Base-by-base conservation (phyloP, 1,140 invertebrate genomes). In the Chironomus striatipennis region DNA sequence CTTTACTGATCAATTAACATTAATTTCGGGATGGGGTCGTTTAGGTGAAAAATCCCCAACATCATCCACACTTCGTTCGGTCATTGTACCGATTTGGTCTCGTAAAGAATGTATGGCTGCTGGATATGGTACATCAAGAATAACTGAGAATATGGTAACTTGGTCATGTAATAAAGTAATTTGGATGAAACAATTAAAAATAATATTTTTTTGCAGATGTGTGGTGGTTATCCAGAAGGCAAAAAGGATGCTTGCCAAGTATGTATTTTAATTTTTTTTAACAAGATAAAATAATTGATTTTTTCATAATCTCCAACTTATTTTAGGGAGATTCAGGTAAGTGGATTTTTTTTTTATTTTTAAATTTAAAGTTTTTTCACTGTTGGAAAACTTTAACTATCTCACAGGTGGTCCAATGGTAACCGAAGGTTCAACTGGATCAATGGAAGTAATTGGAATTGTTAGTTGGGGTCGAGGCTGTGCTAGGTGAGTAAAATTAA, bases 401-500 rank as follows among this genome's bases (percentile, higher is more conserved):
- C n/a, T 10, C 7, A 8, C 0, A 20, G 86, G 86, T 73, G 87
- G 87, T 7, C 85, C 87, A n/a, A 78, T 87, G 34, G 79, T 84
- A 73, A 83, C 83, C 15, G 84, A 79, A 79, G 82, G 78, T 77
- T 78, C 75, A 8, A 77, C 73, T 9, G 85, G 85, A 24, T 81
- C 84, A 42, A 80, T 85, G 76, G 85, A 87, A 81, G 76, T 87
- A 17, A 81, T 87, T 43, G 88, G 88, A n/a, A 85, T 92, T 1
- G 89, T 91, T 2, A 91, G 90, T 0, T 92, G 92, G 90, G 94
- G 93, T 0, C 84, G 89, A 67, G 91, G 91, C 0, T 93, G 91
- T 78, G 64, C 65, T 2, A 57, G 47, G 47, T 57, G 12, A 57
- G 47, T 57, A 57, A n/a, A 57, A 15, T 15, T 5, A 57, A 57